Evolutionary conservation across 1,140 invertebrate species (phyloP), one percentile per base, ranked within the genome.

Genomic region (Heliconius congener): DNA sequence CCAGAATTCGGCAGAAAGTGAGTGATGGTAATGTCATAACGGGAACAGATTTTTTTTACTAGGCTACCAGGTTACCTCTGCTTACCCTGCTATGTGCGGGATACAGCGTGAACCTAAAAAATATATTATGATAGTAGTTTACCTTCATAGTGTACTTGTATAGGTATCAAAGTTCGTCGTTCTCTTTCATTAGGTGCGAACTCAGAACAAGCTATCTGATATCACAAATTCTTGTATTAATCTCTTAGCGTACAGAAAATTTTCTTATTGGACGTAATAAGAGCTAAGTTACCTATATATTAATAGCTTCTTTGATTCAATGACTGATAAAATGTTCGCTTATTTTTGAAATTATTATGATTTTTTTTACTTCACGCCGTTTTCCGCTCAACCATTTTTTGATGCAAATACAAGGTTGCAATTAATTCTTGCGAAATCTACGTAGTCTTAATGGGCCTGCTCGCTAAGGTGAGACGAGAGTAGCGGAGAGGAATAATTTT

Each of bases 171-270:
- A 66, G 60, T 27, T 66, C 27, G 60, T 66, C 60, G 60, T 37
- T 37, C 9, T 66, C 60, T 16, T 27, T 30, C 27, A 30, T n/a
- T 30, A 30, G 60, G 27, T 66, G 75, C 75, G 27, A 76, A 71
- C 16, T 27, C 76, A 66, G 23, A n/a, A 75, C 73, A 70, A 55
- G 19, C 19, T 37, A 55, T 57, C 46, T 75, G 73, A 75, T 79
- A 79, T 79, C 78, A 57, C 60, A 75, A 60, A 82, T 80, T 80
- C 72, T 42, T 71, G 39, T 23, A 77, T 55, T 74, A 79, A 80
- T 82, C 60, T 75, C 27, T 42, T 55, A 34, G 72, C 55, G 70
- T 66, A n/a, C 16, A 66, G 11, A 13, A 57, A 76, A 76, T 76
- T 52, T 78, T 75, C 34, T 73, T 8, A 42, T 60, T 73, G 52